Base-by-base conservation (phyloP, 2,113 vertebrate genomes). In the Agapornis roseicollis region DNA sequence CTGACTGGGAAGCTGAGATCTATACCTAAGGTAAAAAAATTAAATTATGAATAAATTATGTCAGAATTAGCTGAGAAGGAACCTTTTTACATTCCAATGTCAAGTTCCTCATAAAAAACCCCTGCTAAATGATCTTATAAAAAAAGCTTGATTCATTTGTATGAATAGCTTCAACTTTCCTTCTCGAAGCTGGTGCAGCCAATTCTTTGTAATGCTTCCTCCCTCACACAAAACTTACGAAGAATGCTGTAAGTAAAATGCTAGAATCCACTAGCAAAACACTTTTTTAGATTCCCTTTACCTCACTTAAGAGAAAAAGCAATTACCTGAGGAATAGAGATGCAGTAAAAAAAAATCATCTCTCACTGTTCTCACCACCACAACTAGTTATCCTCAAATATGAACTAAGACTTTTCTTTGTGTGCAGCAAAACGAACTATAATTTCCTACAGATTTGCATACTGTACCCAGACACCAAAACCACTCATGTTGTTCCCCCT, bases 11-110 rank as follows among this genome's bases (percentile, higher is more conserved):
- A 79, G 68, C 14, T 97, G 94, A 17, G 69, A 96, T 44, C 90
- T 96, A 97, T 98, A 98, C 39, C 98, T 98, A 94, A 89, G 76
- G 55, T 65, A 82, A 95, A 96, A 14, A 73, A 95, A 73, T 22
- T 22, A 39, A 94, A 88, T 52, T 39, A 6, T 77, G 3, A 93
- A 78, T 55, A 23, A 90, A 80, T 52, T 49, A 10, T 65, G 44
- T 13, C 22, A 85, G 77, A 68, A 50, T 41, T 13, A 63, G 25
- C 19, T 19, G 29, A 63, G 69, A 91, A 44, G 7, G 2, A 69
- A 53, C 2, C 3, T 6, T 81, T 73, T 53, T 20, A 74, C 13
- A 89, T 14, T 64, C 16, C 56, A 20, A 41, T 25, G 3, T 60
- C 17, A 52, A 55, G 16, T 37, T 66, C 66, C 9, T 23, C 24